Conservation (phyloP, 1,140 invertebrate genomes). For the Watersipora subatra region DNA sequence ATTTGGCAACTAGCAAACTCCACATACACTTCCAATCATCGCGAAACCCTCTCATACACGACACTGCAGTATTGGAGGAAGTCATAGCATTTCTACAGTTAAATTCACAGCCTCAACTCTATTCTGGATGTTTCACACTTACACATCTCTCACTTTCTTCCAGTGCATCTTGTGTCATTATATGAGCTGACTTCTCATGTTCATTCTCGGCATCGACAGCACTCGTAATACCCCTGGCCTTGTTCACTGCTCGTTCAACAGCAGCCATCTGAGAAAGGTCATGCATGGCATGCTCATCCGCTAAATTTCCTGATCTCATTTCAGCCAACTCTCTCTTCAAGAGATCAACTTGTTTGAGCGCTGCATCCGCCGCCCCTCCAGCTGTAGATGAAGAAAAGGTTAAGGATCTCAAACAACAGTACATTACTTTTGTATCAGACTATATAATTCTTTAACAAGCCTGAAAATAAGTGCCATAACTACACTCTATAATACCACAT, state of each 20-base stretch:
- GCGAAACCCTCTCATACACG: too few species aligned
- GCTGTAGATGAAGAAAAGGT: too few species aligned
- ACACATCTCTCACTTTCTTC: slow-evolving; percentile 36
- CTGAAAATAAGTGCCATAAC: too few species aligned
- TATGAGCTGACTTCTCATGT: slow-evolving; percentile 34
- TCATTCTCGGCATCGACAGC: slow-evolving; percentile 25
- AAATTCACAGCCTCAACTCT: too few species aligned
- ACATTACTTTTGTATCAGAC: too few species aligned
- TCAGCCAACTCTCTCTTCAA: slow-evolving; percentile 39
- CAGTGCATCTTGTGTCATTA: slow-evolving; percentile 32
- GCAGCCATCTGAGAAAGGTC: slow-evolving; percentile 15
- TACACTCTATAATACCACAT: too few species aligned
- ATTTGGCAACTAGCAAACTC: too few species aligned
- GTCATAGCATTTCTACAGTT: too few species aligned
- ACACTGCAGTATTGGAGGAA: too few species aligned
- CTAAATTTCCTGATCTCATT: slow-evolving; percentile 29
- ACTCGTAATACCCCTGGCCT: slow-evolving; percentile 19
- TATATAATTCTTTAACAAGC: too few species aligned
- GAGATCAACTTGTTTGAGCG: slow-evolving; percentile 33
- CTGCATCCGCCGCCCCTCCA: slow-evolving; percentile 18
- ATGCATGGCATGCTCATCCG: slow-evolving; percentile 20
- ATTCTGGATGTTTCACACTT: slow-evolving; percentile 15
- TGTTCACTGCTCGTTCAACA: slow-evolving; percentile 24
- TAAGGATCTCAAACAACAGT: too few species aligned
- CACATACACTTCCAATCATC: too few species aligned